Evolutionary conservation across 2,113 vertebrate species (phyloP).

Genomic region (Raja brachyura): DNA sequence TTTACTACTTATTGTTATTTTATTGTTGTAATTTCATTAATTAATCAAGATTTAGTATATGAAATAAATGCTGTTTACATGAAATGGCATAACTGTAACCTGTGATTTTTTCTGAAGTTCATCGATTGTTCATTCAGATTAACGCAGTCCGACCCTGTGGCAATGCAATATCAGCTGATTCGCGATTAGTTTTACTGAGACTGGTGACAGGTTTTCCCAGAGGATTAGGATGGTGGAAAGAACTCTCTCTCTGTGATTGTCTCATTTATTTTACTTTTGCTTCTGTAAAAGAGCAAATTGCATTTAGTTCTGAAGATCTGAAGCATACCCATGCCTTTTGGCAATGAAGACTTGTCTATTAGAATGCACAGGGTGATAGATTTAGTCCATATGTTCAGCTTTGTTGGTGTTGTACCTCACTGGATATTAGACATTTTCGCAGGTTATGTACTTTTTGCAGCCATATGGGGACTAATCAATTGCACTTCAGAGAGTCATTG

Average conservation of each 20-base stretch:
- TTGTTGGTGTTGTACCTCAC: not conserved
- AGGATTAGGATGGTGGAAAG: not conserved
- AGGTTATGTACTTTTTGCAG: not conserved
- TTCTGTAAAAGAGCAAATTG: not conserved
- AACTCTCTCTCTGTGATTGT: not conserved
- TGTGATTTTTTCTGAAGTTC: not conserved
- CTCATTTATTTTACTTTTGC: not conserved
- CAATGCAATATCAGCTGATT: not conserved
- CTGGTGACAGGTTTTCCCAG: not conserved
- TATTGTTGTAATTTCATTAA: not conserved
- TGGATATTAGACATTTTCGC: not conserved
- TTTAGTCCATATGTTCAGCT: not conserved
- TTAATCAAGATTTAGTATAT: not conserved
- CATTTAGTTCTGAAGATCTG: not conserved
- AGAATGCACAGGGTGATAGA: slow-evolving; percentile 14
- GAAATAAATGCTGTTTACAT: not conserved
- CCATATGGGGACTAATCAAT: not conserved
- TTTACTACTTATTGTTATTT: not conserved
- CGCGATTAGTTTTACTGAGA: not conserved
- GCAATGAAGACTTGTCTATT: not conserved
- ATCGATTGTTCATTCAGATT: not conserved
- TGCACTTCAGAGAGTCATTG: not conserved
- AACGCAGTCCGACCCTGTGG: not conserved
- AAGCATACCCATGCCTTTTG: not conserved
- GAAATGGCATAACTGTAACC: not conserved